Evolutionary conservation across 2,888 invertebrate genomes (phyloP).

Genomic region (Drosophila monieri): DNA sequence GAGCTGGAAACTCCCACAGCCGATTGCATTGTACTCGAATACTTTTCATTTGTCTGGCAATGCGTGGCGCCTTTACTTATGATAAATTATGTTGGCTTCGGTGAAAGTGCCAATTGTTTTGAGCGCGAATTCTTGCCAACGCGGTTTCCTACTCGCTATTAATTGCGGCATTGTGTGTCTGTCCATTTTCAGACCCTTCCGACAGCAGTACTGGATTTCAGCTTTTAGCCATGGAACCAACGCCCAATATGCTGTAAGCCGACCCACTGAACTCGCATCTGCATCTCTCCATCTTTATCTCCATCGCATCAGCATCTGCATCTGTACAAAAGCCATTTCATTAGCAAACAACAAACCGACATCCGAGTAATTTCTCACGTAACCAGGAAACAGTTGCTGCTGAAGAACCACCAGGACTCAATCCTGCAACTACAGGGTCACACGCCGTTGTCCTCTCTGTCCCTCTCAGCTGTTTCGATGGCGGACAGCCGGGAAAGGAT

Average conservation of each 20-base stretch:
- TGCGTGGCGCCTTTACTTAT: conserved; percentile 61
- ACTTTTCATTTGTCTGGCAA: conserved; percentile 30
- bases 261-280: conserved; percentile 45
- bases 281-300: conserved; percentile 42
- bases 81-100: conserved; percentile 70
- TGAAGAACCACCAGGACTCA: conserved; percentile 80
- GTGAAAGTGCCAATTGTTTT: conserved; percentile 75
- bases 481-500: conserved; percentile 90
- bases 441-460: conserved; percentile 23
- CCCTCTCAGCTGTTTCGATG: conserved; percentile 83
- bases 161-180: conserved; percentile 52
- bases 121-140: conserved; percentile 65
- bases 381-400: conserved; percentile 76
- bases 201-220: conserved; percentile 14
- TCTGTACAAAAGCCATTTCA: conserved; percentile 57
- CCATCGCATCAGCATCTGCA: conserved; percentile 42
- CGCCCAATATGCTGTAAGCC: conserved; percentile 70
- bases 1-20: conserved; percentile 46
- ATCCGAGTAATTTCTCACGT: conserved; percentile 37
- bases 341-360: conserved; percentile 46
- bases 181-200: conserved; percentile 42
- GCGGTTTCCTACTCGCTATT: conserved; percentile 58
- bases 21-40: conserved; percentile 28
- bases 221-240: conserved; percentile 57
- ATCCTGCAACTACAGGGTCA: conserved; percentile 41